A percentile compares a stretch with the other conserved stretches of the same genome.
Evolutionary conservation across 2,797 vertebrate genomes (phyloP).

Genomic region (Morelia viridis): DNA sequence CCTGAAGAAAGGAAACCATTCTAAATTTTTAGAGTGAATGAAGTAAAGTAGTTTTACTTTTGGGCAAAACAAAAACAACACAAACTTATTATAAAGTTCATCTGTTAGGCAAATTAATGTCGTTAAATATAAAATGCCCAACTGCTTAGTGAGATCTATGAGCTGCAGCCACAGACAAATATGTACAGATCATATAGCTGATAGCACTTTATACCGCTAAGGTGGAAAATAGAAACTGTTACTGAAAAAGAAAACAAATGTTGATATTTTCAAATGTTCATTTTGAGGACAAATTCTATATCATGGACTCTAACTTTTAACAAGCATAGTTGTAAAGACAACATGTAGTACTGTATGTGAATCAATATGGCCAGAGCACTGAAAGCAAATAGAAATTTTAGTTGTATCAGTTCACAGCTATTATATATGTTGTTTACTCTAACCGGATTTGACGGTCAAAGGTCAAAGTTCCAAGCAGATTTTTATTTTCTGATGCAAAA

Average conservation of each 20-base stretch:
- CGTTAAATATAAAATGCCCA: not conserved
- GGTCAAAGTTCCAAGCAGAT: not conserved
- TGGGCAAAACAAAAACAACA: not conserved
- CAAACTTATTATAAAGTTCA: not conserved
- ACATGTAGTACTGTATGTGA: not conserved
- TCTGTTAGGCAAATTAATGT: not conserved
- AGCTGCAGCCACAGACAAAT: not conserved
- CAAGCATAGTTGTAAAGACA: not conserved
- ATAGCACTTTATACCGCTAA: constrained; percentile 18
- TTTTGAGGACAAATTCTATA: not conserved
- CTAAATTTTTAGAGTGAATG: not conserved
- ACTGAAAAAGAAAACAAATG: not conserved
- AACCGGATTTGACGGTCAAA: not conserved
- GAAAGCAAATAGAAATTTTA: not conserved
- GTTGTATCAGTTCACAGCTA: not conserved
- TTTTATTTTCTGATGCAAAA: not conserved
- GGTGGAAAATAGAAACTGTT: not conserved
- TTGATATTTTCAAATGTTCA: not conserved
- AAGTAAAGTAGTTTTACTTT: not conserved
- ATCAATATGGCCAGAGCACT: constrained; percentile 5
- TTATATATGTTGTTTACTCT: not conserved
- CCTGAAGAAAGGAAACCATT: not conserved
- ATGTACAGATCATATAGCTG: not conserved
- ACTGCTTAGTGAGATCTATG: not conserved
- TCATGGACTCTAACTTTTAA: constrained; percentile 1